Evolutionary conservation across 2,888 invertebrate species (phyloP), one percentile per base, ranked within the genome.

Genomic region (Pomacea canaliculata): DNA sequence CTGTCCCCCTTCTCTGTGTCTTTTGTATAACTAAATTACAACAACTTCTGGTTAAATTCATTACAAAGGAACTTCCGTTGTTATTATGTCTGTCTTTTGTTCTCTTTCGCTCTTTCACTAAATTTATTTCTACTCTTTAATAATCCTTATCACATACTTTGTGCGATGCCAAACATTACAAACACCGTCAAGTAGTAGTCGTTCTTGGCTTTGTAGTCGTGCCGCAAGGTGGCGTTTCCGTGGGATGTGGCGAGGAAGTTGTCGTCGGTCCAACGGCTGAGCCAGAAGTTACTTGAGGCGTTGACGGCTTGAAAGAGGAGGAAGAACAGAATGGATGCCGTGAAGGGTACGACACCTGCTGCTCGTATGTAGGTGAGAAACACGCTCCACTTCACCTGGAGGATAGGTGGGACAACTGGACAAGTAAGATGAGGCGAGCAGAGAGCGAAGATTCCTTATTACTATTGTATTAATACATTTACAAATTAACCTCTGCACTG

Each of bases 251-350:
- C 73, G 56, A 81, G 77, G 27, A 80, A 71, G 0, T 79, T 74
- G 79, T 90, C 90, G 59, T 88, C 88, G 4, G 90, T 90, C 91
- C 91, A 91, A 1, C 69, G 46, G 73, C 87, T 86, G 10, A 91
- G 84, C 90, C 90, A 90, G 51, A 90, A 84, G 79, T 86, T 89
- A 51, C 89, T 83, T 10, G 79, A 80, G 1, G 89, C 85, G 70
- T 84, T 84, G 19, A 82, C 81, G 0, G 80, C 85, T 78, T 90
- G 89, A 78, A 86, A 89, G 46, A 85, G 13, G 49, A 75, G 75
- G 73, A 69, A 80, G 48, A 63, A 67, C 46, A 76, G 4, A 56
- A 80, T 59, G 37, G 66, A 77, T 16, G 79, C 19, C 19, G 73
- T 69, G 16, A 77, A 9, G 37, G 71, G 19, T 16, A 78, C 79